Percentiles rank a stretch among this genome's conserved stretches.
phyloP scores from a whole-genome alignment of 2,797 vertebrate genomes.

The Malacoctenus gilli region DNA sequence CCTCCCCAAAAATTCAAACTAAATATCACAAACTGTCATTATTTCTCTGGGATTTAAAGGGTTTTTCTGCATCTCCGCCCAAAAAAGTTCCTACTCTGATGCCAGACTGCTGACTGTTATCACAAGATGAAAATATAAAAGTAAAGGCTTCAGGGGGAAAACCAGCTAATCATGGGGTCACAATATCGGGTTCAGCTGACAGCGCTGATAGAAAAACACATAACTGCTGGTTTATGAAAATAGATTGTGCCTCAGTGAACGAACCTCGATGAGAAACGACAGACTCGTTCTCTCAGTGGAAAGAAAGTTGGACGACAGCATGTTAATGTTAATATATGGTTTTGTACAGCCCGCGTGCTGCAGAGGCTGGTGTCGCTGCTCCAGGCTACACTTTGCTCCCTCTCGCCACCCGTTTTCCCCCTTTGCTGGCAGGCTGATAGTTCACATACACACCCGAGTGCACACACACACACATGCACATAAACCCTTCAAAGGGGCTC shows the following conservation, averaged over 20 bases:
- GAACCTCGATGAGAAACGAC: slow-evolving; percentile 11
- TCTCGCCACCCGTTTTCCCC: slow-evolving; percentile 36
- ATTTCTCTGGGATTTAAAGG: too few relatives aligned
- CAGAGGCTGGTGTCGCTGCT: slow-evolving; percentile 21
- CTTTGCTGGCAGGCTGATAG: slow-evolving; percentile 37
- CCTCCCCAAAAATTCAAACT: too few relatives aligned
- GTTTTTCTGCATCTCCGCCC: too few relatives aligned
- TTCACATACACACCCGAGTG: slow-evolving; percentile 45
- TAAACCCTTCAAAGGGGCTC: slow-evolving; percentile 73
- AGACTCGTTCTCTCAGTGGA: not conserved
- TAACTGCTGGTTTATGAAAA: not conserved
- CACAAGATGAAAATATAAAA: slow-evolving; percentile 12
- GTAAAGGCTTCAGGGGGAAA: slow-evolving; percentile 7
- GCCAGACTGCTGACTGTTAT: slow-evolving; percentile 1
- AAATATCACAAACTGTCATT: too few relatives aligned
- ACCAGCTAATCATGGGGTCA: not conserved
- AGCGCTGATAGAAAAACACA: not conserved
- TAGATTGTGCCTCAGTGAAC: slow-evolving; percentile 7
- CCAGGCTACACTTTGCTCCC: slow-evolving; percentile 21
- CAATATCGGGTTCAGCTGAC: slow-evolving; percentile 12
- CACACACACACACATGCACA: slow-evolving; percentile 37
- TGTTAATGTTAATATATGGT: slow-evolving; percentile 18
- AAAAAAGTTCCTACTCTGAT: not conserved
- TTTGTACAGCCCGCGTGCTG: slow-evolving; percentile 7
- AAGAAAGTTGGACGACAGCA: slow-evolving; percentile 16